Percentiles rank a stretch among this genome's conserved stretches.
These are phyloP conservation scores for Spheniscus humboldti DNA, from an alignment of 2,797 vertebrate genomes.

Conservation along the genomic window DNA sequence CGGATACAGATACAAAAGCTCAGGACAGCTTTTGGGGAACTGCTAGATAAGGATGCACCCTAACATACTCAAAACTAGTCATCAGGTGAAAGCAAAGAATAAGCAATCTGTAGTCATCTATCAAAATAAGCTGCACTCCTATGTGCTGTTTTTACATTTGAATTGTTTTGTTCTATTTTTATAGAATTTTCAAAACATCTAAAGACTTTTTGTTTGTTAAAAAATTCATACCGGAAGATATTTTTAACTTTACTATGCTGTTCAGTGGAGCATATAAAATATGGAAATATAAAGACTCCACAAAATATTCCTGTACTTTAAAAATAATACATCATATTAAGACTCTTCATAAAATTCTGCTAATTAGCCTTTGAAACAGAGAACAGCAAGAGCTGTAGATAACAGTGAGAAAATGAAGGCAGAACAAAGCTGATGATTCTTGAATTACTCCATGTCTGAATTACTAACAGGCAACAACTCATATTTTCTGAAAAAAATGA, in stretches of 20 bases:
- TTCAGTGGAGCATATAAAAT: neutral
- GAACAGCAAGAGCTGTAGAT: neutral
- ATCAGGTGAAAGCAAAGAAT: neutral
- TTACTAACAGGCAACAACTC: neutral
- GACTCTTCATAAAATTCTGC: neutral
- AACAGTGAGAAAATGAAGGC: neutral
- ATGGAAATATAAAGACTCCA: neutral
- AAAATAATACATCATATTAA: neutral
- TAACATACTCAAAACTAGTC: neutral
- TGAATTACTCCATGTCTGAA: neutral
- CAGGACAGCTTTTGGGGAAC: neutral
- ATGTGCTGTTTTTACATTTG: neutral
- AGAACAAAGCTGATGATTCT: neutral
- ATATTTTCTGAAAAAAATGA: neutral
- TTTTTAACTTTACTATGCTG: constrained; percentile 33
- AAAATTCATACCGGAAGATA: constrained; percentile 32
- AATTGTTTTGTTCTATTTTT: constrained; percentile 10
- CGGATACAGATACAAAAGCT: neutral
- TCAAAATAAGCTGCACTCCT: neutral
- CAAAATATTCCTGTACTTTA: neutral
- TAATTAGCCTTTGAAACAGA: neutral
- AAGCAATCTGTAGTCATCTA: neutral
- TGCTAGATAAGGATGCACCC: neutral
- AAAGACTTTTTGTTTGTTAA: constrained; percentile 16
- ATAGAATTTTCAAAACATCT: neutral